Conservation (phyloP, 2,888 invertebrate species). For the Microctonus aethiopoides region DNA sequence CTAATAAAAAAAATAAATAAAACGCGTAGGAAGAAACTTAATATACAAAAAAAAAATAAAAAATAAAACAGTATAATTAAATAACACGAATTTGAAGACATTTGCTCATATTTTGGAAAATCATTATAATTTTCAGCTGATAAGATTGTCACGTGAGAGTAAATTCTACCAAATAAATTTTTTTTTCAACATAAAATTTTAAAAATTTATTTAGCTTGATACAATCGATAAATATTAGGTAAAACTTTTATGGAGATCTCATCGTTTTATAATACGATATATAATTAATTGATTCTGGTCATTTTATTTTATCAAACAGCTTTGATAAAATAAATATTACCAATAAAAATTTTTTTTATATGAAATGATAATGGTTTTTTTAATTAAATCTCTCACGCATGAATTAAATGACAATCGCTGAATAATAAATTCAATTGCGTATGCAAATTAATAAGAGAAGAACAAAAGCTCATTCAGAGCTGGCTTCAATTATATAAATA, state of each 20-base stretch:
- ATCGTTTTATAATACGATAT: too few species aligned
- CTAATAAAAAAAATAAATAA: conserved; percentile 5
- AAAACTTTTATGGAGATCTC: too few species aligned
- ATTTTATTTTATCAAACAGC: too few species aligned
- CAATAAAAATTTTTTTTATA: background rate
- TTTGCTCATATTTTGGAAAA: conserved; percentile 51
- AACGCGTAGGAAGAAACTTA: background rate
- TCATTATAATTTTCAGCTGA: conserved; percentile 21
- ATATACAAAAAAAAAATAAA: background rate
- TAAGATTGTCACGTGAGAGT: background rate
- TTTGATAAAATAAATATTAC: background rate
- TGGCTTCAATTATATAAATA: background rate
- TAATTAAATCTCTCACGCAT: background rate
- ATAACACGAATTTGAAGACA: conserved; percentile 36
- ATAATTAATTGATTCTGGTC: too few species aligned
- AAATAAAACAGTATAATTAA: conserved; percentile 17
- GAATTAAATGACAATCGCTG: background rate
- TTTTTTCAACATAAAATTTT: background rate
- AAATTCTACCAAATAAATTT: background rate
- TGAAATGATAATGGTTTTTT: background rate
- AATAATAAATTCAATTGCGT: background rate
- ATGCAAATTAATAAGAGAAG: background rate
- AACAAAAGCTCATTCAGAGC: background rate
- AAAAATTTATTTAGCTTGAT: background rate
- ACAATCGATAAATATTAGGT: background rate